Conservation (phyloP, 2,113 vertebrate genomes). For the Charadrius vociferus region DNA sequence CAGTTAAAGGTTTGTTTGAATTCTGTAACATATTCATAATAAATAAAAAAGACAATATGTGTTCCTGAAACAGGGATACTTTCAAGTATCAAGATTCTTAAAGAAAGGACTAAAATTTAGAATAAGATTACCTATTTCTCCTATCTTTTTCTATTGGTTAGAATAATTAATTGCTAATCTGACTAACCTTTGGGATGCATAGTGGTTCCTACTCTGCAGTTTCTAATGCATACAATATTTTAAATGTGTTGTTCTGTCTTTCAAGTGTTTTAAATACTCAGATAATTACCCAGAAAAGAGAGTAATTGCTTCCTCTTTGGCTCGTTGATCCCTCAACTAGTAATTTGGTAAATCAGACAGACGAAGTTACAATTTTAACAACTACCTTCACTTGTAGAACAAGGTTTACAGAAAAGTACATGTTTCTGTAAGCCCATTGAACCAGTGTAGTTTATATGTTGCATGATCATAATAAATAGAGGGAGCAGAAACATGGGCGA, state of each 20-base stretch:
- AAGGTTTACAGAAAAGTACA: not conserved
- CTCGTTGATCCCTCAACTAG: not conserved
- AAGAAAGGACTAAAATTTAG: not conserved
- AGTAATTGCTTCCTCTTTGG: not conserved
- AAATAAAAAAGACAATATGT: not conserved
- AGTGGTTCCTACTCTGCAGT: not conserved
- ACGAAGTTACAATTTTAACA: not conserved
- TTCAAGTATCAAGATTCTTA: not conserved
- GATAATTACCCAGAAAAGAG: not conserved
- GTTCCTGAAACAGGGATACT: not conserved
- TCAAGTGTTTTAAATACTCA: not conserved
- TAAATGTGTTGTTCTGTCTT: not conserved
- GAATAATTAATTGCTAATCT: not conserved
- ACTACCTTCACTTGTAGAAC: not conserved
- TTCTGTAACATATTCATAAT: not conserved
- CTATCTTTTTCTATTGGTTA: not conserved
- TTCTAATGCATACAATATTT: not conserved
- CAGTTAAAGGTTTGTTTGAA: not conserved
- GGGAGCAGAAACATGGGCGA: not conserved
- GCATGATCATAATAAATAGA: not conserved
- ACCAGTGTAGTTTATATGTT: not conserved
- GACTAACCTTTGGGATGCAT: not conserved
- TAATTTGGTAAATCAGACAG: not conserved
- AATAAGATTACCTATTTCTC: not conserved
- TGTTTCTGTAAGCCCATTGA: not conserved